phyloP scores from a whole-genome alignment of 1,140 invertebrate genomes.

The Stratiolaelaps scimitus region DNA sequence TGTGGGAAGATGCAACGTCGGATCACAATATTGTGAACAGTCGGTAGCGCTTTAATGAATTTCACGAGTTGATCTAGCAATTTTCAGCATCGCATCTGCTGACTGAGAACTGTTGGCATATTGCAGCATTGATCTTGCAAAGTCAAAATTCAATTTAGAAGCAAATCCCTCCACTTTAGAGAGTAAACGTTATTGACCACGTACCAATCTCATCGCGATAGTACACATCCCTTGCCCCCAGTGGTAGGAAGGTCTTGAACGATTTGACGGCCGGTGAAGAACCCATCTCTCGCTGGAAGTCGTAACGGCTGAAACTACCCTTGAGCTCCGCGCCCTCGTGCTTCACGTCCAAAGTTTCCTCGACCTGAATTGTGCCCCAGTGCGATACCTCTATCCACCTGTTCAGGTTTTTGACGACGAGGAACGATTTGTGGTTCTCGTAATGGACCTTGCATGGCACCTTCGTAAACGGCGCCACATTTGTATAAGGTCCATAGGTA shows the following conservation, averaged over 20 bases:
- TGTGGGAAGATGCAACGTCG: too few species aligned
- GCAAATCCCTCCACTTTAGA: too few species aligned
- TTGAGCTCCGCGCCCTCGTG: slow-evolving; percentile 85
- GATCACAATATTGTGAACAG: too few species aligned
- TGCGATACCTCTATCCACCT: slow-evolving; percentile 89
- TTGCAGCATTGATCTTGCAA: too few species aligned
- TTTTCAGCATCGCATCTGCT: too few species aligned
- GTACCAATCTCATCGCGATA: slow-evolving; percentile 84
- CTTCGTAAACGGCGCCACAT: slow-evolving; percentile 49
- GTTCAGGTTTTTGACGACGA: slow-evolving; percentile 71
- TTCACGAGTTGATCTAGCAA: too few species aligned
- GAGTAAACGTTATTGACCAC: background rate
- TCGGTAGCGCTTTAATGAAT: too few species aligned
- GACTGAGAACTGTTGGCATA: too few species aligned
- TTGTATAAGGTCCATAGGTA: slow-evolving; percentile 73
- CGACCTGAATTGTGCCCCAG: slow-evolving; percentile 97
- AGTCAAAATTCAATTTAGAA: too few species aligned
- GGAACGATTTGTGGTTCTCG: slow-evolving; percentile 86
- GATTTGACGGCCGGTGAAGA: slow-evolving; percentile 73
- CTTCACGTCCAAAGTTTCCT: slow-evolving; percentile 78
- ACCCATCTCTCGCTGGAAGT: slow-evolving; percentile 78
- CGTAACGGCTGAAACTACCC: slow-evolving; percentile 86
- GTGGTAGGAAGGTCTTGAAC: slow-evolving; percentile 83
- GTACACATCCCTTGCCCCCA: slow-evolving; percentile 76
- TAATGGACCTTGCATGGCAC: slow-evolving; percentile 60